phyloP scores from a whole-genome alignment of 1,140 invertebrate genomes.

The Pseudachorutes palmiensis region DNA sequence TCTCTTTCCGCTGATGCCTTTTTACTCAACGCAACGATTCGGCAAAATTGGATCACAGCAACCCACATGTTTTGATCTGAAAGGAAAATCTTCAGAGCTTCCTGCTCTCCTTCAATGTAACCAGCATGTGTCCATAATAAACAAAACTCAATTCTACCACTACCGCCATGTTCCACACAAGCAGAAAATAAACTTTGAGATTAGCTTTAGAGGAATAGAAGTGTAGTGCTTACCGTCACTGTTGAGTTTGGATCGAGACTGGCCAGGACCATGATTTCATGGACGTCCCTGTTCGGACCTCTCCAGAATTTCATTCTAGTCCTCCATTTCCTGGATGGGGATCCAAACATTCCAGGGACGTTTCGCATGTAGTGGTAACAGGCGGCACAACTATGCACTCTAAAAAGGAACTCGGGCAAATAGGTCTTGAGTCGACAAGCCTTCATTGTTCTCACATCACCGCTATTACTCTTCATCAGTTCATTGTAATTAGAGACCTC shows the following conservation, averaged over 20 bases:
- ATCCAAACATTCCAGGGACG: conserved; percentile 4
- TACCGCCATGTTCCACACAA: background rate
- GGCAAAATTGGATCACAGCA: too few relatives aligned
- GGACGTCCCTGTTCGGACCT: background rate
- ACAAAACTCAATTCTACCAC: background rate
- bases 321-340: conserved; percentile 2
- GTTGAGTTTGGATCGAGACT: background rate
- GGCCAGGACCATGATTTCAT: conserved; percentile 6
- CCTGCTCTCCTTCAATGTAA: too few relatives aligned
- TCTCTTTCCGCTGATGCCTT: too few relatives aligned
- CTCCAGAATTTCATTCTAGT: background rate
- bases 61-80: too few relatives aligned
- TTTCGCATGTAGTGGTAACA: conserved; percentile 11
- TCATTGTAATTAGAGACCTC: background rate
- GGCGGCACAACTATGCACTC: conserved; percentile 2
- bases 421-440: conserved; percentile 1
- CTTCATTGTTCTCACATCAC: conserved; percentile 2
- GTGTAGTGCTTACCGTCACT: conserved; percentile 1
- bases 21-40: too few relatives aligned
- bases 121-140: too few relatives aligned
- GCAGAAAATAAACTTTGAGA: background rate
- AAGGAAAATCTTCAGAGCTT: too few relatives aligned
- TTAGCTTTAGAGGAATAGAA: background rate
- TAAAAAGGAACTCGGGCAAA: background rate
- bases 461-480: conserved; percentile 3